Evolutionary conservation across 1,140 invertebrate species (phyloP), one percentile per base, ranked within the genome.

Genomic region (Augochlora pura): DNA sequence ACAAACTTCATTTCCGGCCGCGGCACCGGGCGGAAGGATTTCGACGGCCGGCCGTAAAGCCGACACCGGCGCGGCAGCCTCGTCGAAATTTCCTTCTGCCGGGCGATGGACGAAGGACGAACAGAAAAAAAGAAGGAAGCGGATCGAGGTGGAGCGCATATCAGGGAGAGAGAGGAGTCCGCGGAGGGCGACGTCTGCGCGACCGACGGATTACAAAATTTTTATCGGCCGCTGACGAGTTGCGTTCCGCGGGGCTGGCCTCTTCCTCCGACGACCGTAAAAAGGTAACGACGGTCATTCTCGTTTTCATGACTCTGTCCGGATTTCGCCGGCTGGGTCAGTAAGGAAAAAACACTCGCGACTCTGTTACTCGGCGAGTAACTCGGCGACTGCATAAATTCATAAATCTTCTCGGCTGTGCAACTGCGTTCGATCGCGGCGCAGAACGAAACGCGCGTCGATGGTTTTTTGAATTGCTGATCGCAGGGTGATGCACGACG

Each of bases 241-340:
- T 64, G 46, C 64, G 23, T 57, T 54, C n/a, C 46, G 49, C 32
- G 52, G 7, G 23, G 32, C 25, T 38, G 32, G 63, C 46, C 23
- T 65, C 39, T 16, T 16, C 10, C 39, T 16, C n/a, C 10, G 62
- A 25, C 72, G 32, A 67, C 25, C 49, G 42, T 75, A 66, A 75
- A n/a, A 67, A 75, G 49, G 72, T 66, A 75, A 75, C 63, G 63
- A 75, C 27, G 46, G 72, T 57, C 63, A 66, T 75, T 67, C 46
- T 67, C 63, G 32, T 75, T 75, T n/a, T 75, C 63, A 75, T 57
- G 73, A 42, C 49, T 59, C 38, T 59, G 23, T 16, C 23, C 38
- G 32, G 73, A 75, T 67, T 75, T 75, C n/a, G 8, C 23, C 25
- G 49, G 5, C 49, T 12, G 9, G 49, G 3, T 5, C 16, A 21